Evolutionary conservation across 2,113 vertebrate species (phyloP).

Genomic region (Rhipidura dahli): DNA sequence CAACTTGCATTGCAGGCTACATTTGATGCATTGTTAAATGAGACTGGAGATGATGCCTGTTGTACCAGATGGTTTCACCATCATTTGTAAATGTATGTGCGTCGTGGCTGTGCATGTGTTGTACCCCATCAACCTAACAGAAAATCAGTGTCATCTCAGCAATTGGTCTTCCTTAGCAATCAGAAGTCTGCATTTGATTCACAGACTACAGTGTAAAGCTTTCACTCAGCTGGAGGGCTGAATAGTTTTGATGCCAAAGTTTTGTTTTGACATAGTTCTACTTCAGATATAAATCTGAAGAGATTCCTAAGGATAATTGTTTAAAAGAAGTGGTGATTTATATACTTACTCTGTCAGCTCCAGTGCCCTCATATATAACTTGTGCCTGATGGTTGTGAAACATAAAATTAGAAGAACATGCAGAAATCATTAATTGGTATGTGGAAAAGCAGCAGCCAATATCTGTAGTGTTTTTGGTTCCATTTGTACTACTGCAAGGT

Average conservation of each 20-base stretch:
- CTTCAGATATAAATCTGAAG: not conserved
- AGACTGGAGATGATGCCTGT: not conserved
- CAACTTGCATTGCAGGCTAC: not conserved
- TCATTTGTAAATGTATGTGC: not conserved
- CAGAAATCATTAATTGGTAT: not conserved
- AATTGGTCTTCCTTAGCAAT: not conserved
- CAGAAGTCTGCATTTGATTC: not conserved
- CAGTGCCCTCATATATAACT: not conserved
- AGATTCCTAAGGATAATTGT: not conserved
- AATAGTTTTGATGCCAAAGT: not conserved
- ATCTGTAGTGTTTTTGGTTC: not conserved
- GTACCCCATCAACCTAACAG: not conserved
- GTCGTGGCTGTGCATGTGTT: not conserved
- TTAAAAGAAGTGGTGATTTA: not conserved
- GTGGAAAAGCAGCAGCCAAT: not conserved
- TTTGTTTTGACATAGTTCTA: not conserved
- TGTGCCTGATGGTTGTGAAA: not conserved
- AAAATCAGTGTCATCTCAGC: not conserved
- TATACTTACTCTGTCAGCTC: not conserved
- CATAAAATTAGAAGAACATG: not conserved
- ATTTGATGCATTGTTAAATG: not conserved
- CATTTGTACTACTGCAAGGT: not conserved
- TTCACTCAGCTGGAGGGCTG: not conserved
- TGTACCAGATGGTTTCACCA: not conserved
- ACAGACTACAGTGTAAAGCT: not conserved